Evolutionary conservation across 2,888 invertebrate genomes (phyloP).

Genomic region (Sussaba pulchella): DNA sequence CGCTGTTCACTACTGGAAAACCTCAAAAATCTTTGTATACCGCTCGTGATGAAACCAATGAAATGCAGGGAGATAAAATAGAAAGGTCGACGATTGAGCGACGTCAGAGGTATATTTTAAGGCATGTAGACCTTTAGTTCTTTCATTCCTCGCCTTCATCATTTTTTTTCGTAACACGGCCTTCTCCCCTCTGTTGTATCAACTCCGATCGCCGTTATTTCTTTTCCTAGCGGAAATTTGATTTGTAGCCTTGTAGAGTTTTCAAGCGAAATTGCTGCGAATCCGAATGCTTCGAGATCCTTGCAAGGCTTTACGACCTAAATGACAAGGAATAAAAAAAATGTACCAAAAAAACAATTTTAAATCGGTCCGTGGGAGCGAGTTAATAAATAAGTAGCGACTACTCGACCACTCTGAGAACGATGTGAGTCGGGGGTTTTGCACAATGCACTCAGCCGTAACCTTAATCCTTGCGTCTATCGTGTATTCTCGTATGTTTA

Average conservation of each 20-base stretch:
- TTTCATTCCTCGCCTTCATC: constrained; percentile 39
- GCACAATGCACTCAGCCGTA: constrained; percentile 27
- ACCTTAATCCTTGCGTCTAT: constrained; percentile 4
- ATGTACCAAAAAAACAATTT: constrained; percentile 32
- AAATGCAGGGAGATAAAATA: constrained; percentile 54
- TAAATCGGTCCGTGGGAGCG: constrained; percentile 34
- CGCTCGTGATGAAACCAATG: constrained; percentile 52
- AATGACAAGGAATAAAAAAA: constrained; percentile 55
- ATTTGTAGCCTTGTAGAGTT: constrained; percentile 64
- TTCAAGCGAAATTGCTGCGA: constrained; percentile 69
- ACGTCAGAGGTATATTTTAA: constrained; percentile 65
- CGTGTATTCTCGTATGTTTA: constrained; percentile 11
- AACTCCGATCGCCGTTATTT: constrained; percentile 12
- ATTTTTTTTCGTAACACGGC: no score
- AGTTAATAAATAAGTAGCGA: constrained; percentile 63
- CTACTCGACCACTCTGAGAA: constrained; percentile 42
- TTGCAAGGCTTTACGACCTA: constrained; percentile 62
- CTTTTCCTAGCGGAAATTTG: constrained; percentile 37
- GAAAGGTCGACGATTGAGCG: constrained; percentile 56
- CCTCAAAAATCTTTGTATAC: constrained; percentile 73
- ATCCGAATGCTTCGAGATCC: constrained; percentile 64
- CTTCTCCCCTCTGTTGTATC: constrained; percentile 15
- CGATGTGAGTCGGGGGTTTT: constrained; percentile 51
- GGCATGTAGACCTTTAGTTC: constrained; percentile 63
- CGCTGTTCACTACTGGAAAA: constrained; percentile 63